These are phyloP conservation scores for Coelinius sp. DNA, from an alignment of 2,888 invertebrate genomes.

Conservation along the genomic window DNA sequence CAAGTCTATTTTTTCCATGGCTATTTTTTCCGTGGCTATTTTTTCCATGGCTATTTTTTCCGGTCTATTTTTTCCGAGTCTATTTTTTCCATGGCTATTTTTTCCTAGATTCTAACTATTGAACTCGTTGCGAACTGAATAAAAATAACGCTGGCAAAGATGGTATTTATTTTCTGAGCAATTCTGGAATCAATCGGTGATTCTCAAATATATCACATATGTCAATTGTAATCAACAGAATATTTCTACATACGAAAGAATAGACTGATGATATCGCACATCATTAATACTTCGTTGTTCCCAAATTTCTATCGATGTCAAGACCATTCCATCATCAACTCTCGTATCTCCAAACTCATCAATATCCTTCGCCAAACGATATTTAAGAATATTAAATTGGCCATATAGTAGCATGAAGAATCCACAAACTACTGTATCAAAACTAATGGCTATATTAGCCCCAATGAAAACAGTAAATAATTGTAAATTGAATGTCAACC, in stretches of 20 bases:
- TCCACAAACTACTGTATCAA: background rate
- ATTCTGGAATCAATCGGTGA: background rate
- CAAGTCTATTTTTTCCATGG: too few relatives aligned
- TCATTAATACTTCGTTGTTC: too few relatives aligned
- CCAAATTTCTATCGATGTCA: too few relatives aligned
- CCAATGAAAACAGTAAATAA: background rate
- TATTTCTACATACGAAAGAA: background rate
- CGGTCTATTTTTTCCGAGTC: too few relatives aligned
- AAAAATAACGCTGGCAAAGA: background rate
- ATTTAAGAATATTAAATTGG: background rate
- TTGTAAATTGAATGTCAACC: background rate
- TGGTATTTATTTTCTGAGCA: background rate
- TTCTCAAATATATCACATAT: too few relatives aligned
- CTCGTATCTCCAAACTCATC: background rate
- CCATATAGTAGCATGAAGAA: background rate
- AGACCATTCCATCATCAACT: background rate
- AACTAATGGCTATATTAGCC: constrained; percentile 7
- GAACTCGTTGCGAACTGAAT: background rate
- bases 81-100: too few relatives aligned
- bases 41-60: too few relatives aligned
- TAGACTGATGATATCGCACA: background rate
- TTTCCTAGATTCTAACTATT: too few relatives aligned
- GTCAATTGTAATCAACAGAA: too few relatives aligned
- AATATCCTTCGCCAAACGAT: background rate
- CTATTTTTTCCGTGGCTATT: too few relatives aligned